Evolutionary conservation across 2,113 vertebrate genomes (phyloP), one percentile per base, ranked within the genome.

Genomic region (Macquaria australasica): DNA sequence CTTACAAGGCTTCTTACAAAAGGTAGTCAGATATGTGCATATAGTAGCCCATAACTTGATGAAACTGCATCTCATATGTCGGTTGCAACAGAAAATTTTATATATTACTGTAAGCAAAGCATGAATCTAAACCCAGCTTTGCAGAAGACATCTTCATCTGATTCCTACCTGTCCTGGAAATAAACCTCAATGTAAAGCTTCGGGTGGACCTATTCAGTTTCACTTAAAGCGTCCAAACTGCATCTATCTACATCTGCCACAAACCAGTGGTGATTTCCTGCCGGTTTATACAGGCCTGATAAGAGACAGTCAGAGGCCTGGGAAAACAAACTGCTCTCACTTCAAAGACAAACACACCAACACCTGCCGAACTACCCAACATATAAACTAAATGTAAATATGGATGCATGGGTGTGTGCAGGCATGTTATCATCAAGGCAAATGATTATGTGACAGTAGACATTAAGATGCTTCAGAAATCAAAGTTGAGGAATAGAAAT

Each of bases 301-400:
- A 94, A 93, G 88, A 87, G 60, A 72, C 51, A 39, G 76, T 60
- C 64, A 58, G 75, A 59, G 48, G 75, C 84, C 88, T 94, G 91
- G 91, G 89, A 94, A 94, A 94, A 90, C 79, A 88, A 87, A 89
- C 87, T 80, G 60, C 74, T 53, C 84, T 80, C 77, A 75, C 89
- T 67, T 88, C 66, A 79, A 87, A 92, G 88, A 83, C 90, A 93
- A 94, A 94, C 88, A 93, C 79, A 80, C 25, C 70, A 87, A 88
- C 93, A 95, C 89, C 94, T 93, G 93, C 82, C 89, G 45, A 79
- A 20, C 67, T 62, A 66, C 58, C 41, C 76, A 48, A 10, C 51
- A 50, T 63, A 51, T 51, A 85, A 81, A 89, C 64, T 66, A 64
- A 85, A 77, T 31, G 8, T 66, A 64, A 85, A 77, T 31, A 8